phyloP scores from a whole-genome alignment of 2,888 invertebrate genomes.

The Apamea sordens region DNA sequence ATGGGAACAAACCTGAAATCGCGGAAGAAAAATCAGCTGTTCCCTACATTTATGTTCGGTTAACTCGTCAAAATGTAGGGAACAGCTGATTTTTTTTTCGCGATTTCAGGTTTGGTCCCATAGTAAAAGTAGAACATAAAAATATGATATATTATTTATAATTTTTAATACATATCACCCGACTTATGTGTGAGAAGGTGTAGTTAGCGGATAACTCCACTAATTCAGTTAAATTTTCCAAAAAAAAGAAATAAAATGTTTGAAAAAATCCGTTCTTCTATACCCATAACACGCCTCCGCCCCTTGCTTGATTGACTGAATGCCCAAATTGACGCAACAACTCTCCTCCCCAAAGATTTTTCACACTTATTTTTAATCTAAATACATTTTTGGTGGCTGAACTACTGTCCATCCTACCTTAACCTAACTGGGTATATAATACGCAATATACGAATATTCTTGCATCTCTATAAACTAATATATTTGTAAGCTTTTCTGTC shows the following conservation, averaged over 20 bases:
- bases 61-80: too few species aligned
- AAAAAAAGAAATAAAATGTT: neutral
- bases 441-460: conserved; percentile 42
- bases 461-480: conserved; percentile 34
- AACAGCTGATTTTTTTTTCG: too few species aligned
- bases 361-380: conserved; percentile 63
- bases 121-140: too few species aligned
- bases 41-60: too few species aligned
- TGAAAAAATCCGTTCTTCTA: conserved; percentile 37
- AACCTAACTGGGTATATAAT: conserved; percentile 50
- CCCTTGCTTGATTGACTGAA: conserved; percentile 81
- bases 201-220: neutral
- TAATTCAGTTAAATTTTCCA: neutral
- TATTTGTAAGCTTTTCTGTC: neutral
- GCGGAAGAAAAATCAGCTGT: too few species aligned
- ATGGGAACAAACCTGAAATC: too few species aligned
- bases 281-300: conserved; percentile 59
- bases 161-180: neutral
- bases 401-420: conserved; percentile 1
- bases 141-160: neutral
- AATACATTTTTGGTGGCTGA: conserved; percentile 12
- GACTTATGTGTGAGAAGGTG: neutral
- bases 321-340: conserved; percentile 86
- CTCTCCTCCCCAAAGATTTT: conserved; percentile 69
- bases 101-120: too few species aligned